Base-by-base conservation (phyloP, 2,888 invertebrate genomes). In the Nomada ruficornis region DNA sequence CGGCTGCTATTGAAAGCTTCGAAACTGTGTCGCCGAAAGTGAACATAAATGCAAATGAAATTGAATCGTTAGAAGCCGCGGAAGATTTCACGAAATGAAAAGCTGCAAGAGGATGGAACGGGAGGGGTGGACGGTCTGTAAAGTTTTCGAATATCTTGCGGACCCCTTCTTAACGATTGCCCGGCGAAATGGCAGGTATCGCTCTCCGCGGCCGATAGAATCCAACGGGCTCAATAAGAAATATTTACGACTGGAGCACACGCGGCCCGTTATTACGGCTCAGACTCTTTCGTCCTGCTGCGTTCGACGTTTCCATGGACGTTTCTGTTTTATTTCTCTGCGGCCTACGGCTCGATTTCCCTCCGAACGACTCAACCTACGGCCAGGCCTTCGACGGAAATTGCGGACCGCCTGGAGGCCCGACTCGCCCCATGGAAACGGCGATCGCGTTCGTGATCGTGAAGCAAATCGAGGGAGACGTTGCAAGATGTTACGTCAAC, bases 181-280 rank as follows among this genome's bases (percentile, higher is more conserved):
- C 7, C 42, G 57, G 50, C 10, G 55, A 57, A 74, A 75, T 42
- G 70, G 60, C 42, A 13, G 67, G 70, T 36, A 62, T 55, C 70
- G 62, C 67, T 65, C 59, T 65, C 68, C 20, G 42, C 44, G 54
- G 26, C 62, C 68, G 71, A 80, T 80, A 80, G 80, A 80, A 80
- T 80, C 50, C 57, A 15, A n/a, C 67, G 42, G 29, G 70, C 60
- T 78, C 84, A 84, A 84, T 85, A 84, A 85, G 84, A 84, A 81
- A 84, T 85, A 85, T 85, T 85, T 85, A 85, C 84, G 84, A 85
- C 57, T 57, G 18, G 15, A 67, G 75, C 77, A 85, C 84, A 77
- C 77, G 74, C 81, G 77, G 74, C 55, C 69, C 59, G 80, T 84
- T 85, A 85, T 84, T 85, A 73, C 84, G 54, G 52, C 62, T 73